Conservation (phyloP, 2,888 invertebrate genomes). For the Aricia artaxerxes region DNA sequence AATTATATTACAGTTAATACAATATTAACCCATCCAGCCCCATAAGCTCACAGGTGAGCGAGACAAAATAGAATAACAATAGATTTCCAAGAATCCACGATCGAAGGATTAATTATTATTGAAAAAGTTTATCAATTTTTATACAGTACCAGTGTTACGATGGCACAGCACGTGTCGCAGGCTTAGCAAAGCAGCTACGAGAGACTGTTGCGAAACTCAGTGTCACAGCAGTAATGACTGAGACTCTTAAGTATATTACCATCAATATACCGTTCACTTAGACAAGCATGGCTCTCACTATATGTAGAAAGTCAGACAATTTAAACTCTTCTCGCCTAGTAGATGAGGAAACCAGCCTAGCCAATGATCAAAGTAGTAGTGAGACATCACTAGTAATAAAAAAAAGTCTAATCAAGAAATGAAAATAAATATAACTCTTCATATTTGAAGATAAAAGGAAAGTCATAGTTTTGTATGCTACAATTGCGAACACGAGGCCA, state of each 20-base stretch:
- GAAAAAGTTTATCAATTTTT: constrained; percentile 29
- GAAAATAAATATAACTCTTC: neutral
- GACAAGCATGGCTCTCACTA: neutral
- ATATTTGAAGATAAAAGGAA: neutral
- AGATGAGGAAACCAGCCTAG: neutral
- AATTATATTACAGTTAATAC: too few species aligned
- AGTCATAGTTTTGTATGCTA: neutral
- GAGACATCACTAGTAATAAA: neutral
- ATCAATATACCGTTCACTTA: neutral
- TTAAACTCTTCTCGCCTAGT: too few species aligned
- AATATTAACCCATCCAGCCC: too few species aligned
- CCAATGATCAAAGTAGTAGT: neutral
- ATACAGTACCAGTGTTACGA: neutral
- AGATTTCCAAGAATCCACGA: too few species aligned
- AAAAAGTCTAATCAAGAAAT: neutral
- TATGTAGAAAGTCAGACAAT: neutral
- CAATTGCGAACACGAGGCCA: neutral
- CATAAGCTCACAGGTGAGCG: too few species aligned
- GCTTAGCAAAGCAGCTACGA: constrained; percentile 18
- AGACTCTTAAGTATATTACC: neutral
- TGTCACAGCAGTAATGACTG: too few species aligned
- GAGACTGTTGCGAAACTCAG: neutral
- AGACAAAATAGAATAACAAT: too few species aligned
- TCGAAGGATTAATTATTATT: too few species aligned
- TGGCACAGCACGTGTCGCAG: constrained; percentile 31